A percentile compares a stretch with the other conserved stretches of the same genome.
Evolutionary conservation across 1,140 invertebrate genomes (phyloP).

Genomic region (Ceratoteleas bidentatus): DNA sequence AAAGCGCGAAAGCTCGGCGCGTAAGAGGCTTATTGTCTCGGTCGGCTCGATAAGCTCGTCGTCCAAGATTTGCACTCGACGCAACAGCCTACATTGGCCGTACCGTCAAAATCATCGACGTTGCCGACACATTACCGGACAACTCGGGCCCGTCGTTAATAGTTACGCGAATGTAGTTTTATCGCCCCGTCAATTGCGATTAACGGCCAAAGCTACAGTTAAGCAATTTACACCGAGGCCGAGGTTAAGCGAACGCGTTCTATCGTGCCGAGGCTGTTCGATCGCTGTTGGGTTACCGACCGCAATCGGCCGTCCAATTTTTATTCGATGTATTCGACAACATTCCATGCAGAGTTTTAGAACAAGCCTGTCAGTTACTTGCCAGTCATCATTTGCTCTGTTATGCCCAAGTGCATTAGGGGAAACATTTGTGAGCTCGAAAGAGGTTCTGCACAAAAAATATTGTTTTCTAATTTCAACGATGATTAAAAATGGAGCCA

Average conservation of each 20-base stretch:
- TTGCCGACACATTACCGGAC: background rate
- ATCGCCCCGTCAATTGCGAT: slow-evolving; percentile 46
- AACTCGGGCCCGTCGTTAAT: slow-evolving; percentile 12
- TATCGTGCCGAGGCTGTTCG: slow-evolving; percentile 27
- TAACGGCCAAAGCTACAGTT: slow-evolving; percentile 43
- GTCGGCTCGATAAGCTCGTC: background rate
- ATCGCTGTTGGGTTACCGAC: slow-evolving; percentile 14
- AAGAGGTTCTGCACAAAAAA: no score
- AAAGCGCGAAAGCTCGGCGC: background rate
- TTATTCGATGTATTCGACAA: background rate
- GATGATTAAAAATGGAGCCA: no score
- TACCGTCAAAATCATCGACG: no score
- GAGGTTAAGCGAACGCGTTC: slow-evolving; percentile 36
- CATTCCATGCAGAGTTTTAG: background rate
- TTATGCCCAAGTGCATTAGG: no score
- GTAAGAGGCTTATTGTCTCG: slow-evolving; percentile 10
- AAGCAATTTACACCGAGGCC: slow-evolving; percentile 46
- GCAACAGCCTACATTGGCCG: background rate
- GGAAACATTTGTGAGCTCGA: no score
- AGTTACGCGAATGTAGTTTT: slow-evolving; percentile 42
- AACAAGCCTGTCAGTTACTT: no score
- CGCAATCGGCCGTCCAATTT: no score
- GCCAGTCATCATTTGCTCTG: no score
- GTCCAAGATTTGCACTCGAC: background rate
- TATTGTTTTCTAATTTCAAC: no score